Percentiles rank a stretch among this genome's conserved stretches.
Conservation (phyloP, 1,140 invertebrate genomes). For the Drosophila repletoides region DNA sequence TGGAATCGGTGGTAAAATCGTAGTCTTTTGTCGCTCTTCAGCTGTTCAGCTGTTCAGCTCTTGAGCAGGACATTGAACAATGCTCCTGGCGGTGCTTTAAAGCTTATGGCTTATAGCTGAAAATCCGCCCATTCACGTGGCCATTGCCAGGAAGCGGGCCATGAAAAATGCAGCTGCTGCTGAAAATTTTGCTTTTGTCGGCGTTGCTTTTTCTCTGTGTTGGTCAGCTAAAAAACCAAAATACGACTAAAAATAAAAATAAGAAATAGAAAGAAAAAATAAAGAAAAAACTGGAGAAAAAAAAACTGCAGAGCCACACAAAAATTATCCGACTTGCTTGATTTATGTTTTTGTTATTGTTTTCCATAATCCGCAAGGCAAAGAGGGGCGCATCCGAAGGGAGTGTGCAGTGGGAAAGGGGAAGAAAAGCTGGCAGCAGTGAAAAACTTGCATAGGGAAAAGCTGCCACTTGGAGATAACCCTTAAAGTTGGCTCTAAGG, state of each 20-base stretch:
- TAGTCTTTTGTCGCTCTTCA: constrained; percentile 31
- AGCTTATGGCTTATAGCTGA: constrained; percentile 51
- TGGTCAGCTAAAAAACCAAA: constrained; percentile 37
- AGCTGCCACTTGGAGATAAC: constrained; percentile 54
- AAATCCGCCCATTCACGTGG: constrained; percentile 45
- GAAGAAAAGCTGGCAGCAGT: background rate
- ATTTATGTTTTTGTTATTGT: constrained; percentile 79
- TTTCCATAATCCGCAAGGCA: constrained; percentile 55
- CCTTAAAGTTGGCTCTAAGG: constrained; percentile 39
- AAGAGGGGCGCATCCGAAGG: too few species aligned
- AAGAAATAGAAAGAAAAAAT: constrained; percentile 5
- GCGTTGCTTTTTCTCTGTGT: constrained; percentile 45
- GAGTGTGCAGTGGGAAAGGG: background rate
- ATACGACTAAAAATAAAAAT: background rate
- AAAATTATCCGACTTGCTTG: constrained; percentile 63
- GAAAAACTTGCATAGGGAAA: background rate
- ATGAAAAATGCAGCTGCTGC: constrained; percentile 70
- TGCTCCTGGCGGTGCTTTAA: constrained; percentile 34
- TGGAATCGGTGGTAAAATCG: constrained; percentile 28
- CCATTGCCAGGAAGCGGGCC: constrained; percentile 17
- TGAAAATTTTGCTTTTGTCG: constrained; percentile 26
- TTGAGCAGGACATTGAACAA: constrained; percentile 34
- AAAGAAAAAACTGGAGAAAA: constrained; percentile 1
- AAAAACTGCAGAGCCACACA: constrained; percentile 35
- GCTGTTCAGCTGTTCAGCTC: background rate